Percentiles rank a stretch among this genome's conserved stretches.
These are phyloP conservation scores for Rhinichthys klamathensis DNA, from an alignment of 2,113 vertebrate species.

Conservation along the genomic window DNA sequence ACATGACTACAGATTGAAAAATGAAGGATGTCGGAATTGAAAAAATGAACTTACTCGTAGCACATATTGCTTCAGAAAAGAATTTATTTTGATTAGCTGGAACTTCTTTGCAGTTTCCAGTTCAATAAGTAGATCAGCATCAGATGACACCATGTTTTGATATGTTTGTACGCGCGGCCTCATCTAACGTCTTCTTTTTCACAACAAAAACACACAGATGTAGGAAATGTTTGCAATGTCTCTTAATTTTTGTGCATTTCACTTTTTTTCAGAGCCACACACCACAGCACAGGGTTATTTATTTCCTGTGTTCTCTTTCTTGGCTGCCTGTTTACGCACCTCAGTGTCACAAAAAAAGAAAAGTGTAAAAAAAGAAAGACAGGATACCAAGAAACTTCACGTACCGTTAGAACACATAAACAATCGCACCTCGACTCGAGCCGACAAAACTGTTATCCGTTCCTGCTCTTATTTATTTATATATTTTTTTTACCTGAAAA, in stretches of 20 bases:
- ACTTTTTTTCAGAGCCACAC: slow-evolving; percentile 19
- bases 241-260: slow-evolving; percentile 23
- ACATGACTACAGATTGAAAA: not conserved
- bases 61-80: not conserved
- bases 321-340: slow-evolving; percentile 26
- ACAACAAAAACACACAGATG: not conserved
- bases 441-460: not conserved
- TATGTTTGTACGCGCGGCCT: not conserved
- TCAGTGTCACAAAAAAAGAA: slow-evolving; percentile 18
- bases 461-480: slow-evolving; percentile 13
- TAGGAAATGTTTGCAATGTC: not conserved
- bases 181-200: not conserved
- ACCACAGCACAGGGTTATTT: slow-evolving; percentile 35
- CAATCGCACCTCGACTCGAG: not conserved
- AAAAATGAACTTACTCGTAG: not conserved
- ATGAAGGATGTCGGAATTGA: not conserved
- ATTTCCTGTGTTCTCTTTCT: slow-evolving; percentile 37
- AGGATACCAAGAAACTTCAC: not conserved
- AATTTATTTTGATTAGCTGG: slow-evolving; percentile 8
- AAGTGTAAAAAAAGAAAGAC: slow-evolving; percentile 7
- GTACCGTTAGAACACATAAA: not conserved
- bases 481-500: not conserved
- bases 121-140: not conserved
- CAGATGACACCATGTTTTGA: not conserved
- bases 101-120: slow-evolving; percentile 2